phyloP scores from a whole-genome alignment of 2,797 vertebrate species.

The Acipenser ruthenus region DNA sequence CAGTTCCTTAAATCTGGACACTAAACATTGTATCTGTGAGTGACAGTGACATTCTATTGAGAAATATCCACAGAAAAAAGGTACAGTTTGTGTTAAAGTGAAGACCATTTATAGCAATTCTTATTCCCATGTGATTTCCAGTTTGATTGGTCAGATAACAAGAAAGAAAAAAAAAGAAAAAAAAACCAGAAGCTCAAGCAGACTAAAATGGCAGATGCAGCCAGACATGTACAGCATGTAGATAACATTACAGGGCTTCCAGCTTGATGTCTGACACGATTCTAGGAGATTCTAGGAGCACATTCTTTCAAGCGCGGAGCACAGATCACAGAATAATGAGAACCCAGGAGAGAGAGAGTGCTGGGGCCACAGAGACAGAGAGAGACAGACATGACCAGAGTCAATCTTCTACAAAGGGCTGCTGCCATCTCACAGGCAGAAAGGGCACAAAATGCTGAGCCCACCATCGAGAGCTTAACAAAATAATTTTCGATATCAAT shows the following conservation, averaged over 20 bases:
- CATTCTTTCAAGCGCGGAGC: neutral
- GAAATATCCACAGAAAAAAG: too few relatives aligned
- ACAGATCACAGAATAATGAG: conserved; percentile 13
- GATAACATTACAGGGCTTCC: neutral
- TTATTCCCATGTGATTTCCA: too few relatives aligned
- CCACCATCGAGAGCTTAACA: neutral
- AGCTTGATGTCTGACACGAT: conserved; percentile 11
- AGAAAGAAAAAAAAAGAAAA: neutral
- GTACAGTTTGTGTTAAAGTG: too few relatives aligned
- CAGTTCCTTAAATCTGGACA: too few relatives aligned
- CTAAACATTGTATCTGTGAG: too few relatives aligned
- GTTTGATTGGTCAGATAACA: neutral
- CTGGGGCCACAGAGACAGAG: neutral
- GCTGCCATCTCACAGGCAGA: conserved; percentile 4
- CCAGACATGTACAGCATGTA: conserved; percentile 6
- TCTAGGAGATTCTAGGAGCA: neutral
- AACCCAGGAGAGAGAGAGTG: conserved; percentile 1
- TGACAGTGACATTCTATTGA: too few relatives aligned
- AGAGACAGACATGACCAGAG: neutral
- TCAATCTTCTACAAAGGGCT: neutral
- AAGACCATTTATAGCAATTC: too few relatives aligned
- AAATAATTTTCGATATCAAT: neutral
- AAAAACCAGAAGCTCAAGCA: too few relatives aligned
- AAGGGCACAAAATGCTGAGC: neutral
- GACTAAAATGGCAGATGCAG: neutral